Evolutionary conservation across 2,113 vertebrate genomes (phyloP).

Genomic region (Columba livia): DNA sequence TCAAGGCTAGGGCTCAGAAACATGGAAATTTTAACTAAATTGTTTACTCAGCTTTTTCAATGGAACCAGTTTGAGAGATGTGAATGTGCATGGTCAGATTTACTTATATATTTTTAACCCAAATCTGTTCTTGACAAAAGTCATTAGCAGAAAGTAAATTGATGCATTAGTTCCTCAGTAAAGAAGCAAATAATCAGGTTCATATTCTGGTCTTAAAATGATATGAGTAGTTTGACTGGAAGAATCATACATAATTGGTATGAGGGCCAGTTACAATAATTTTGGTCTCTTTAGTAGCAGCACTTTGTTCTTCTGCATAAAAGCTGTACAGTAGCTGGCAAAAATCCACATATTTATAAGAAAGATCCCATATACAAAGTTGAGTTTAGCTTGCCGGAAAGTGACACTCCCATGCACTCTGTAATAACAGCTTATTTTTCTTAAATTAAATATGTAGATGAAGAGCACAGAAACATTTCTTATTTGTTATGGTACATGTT

Average conservation of each 20-base stretch:
- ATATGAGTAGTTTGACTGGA: neutral
- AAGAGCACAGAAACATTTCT: neutral
- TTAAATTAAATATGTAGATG: neutral
- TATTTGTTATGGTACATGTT: neutral
- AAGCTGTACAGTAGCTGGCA: neutral
- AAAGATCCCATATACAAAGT: neutral
- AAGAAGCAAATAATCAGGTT: neutral
- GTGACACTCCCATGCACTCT: neutral
- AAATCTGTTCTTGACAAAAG: neutral
- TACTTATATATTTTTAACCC: neutral
- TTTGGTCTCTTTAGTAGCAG: neutral
- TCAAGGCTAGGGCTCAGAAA: neutral
- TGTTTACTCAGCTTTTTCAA: neutral
- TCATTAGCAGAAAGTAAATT: neutral
- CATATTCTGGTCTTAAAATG: neutral
- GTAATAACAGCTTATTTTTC: neutral
- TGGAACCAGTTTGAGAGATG: neutral
- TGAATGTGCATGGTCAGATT: neutral
- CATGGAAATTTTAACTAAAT: neutral
- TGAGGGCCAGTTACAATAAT: neutral
- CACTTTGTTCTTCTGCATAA: neutral
- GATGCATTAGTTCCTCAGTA: neutral
- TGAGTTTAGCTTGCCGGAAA: neutral
- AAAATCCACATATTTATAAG: neutral
- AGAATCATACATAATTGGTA: neutral